Evolutionary conservation across 2,797 vertebrate genomes (phyloP).

Genomic region (Adrianichthys oophorus): DNA sequence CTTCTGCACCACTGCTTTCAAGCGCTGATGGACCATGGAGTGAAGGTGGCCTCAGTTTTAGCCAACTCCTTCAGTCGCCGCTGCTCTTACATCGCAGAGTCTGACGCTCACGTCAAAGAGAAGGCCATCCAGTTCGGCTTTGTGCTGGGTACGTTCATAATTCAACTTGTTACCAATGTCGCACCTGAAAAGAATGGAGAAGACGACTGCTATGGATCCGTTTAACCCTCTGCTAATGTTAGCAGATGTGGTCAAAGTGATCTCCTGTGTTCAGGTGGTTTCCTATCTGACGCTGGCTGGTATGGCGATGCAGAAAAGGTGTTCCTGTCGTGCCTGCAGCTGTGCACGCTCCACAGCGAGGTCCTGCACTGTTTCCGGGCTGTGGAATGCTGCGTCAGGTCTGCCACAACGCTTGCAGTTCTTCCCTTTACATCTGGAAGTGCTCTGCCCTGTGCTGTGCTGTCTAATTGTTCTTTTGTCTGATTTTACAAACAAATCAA

Average conservation of each 20-base stretch:
- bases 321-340: slow-evolving; percentile 95
- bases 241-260: too few relatives aligned
- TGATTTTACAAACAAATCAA: neutral
- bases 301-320: slow-evolving; percentile 98
- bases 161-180: neutral
- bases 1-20: slow-evolving; percentile 99
- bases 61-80: slow-evolving; percentile 97
- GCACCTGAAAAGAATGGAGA: neutral
- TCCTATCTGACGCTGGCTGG: slow-evolving; percentile 97
- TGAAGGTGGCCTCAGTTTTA: slow-evolving; percentile 96
- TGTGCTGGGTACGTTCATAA: slow-evolving; percentile 85
- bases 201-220: too few relatives aligned
- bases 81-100: slow-evolving; percentile 98
- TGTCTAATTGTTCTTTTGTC: neutral
- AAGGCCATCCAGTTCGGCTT: slow-evolving; percentile 99
- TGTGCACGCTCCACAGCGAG: slow-evolving; percentile 95
- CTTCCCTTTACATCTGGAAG: neutral
- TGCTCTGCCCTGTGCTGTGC: neutral
- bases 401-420: slow-evolving; percentile 19
- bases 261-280: slow-evolving; percentile 82
- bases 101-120: slow-evolving; percentile 94
- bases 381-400: slow-evolving; percentile 98
- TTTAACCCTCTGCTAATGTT: neutral
- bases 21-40: slow-evolving; percentile 98
- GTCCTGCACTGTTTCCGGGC: slow-evolving; percentile 96